Conservation (phyloP, 2,113 vertebrate species). For the Nothoprocta pentlandii region DNA sequence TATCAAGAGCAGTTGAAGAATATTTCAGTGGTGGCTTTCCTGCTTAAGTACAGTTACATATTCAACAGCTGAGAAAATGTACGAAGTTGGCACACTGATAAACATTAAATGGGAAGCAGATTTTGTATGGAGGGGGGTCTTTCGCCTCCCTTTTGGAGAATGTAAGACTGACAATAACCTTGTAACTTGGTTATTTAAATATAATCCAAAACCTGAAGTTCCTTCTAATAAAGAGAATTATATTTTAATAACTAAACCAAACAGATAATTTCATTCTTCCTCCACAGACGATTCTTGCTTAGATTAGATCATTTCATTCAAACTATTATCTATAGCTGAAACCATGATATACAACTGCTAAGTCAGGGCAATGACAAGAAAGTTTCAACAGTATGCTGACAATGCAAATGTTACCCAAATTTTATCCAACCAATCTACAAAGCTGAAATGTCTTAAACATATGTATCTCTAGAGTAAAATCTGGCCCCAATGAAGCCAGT, state of each 20-base stretch:
- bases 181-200: not conserved
- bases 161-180: not conserved
- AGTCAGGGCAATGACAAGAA: slow-evolving; percentile 34
- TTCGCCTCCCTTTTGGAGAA: not conserved
- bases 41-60: slow-evolving; percentile 39
- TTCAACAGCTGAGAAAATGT: not conserved
- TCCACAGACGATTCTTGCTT: not conserved
- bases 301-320: not conserved
- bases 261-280: not conserved
- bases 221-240: not conserved
- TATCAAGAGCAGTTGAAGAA: slow-evolving; percentile 34
- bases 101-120: not conserved
- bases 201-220: not conserved
- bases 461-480: not conserved
- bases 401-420: not conserved
- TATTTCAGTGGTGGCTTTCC: slow-evolving; percentile 37
- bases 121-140: not conserved
- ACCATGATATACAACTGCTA: not conserved
- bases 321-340: not conserved
- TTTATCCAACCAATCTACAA: not conserved
- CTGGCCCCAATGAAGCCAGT: not conserved
- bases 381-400: not conserved
- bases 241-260: not conserved
- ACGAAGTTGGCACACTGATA: not conserved
- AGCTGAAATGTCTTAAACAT: not conserved